Conservation (phyloP, 2,797 vertebrate species). For the Steatocranus sp. region DNA sequence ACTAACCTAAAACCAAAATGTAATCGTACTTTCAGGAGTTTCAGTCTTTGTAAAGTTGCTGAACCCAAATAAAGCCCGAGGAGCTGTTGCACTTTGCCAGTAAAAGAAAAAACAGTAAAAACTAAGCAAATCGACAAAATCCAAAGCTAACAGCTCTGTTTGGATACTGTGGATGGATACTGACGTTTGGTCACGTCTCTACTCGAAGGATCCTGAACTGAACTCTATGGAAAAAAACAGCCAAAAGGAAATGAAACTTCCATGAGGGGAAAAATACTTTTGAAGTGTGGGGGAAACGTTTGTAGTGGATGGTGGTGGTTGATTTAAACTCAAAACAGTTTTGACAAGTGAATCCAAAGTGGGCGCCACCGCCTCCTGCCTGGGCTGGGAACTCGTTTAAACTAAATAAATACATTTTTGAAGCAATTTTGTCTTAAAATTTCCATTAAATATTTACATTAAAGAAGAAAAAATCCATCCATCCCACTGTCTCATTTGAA, state of each 20-base stretch:
- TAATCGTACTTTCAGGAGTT: neutral
- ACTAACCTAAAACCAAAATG: neutral
- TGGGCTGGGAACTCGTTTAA: neutral
- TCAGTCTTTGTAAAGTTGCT: neutral
- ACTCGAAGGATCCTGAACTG: neutral
- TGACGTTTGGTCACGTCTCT: rapidly evolving
- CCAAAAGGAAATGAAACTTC: neutral
- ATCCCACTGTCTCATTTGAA: rapidly evolving
- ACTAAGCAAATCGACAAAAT: neutral
- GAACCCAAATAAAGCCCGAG: neutral
- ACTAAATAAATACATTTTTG: neutral
- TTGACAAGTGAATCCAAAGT: neutral
- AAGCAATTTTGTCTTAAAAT: rapidly evolving
- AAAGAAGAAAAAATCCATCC: neutral
- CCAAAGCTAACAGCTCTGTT: neutral
- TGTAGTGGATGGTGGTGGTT: neutral
- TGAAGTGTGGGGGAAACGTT: rapidly evolving
- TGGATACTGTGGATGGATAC: rapidly evolving
- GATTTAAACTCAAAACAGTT: neutral
- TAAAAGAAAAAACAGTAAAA: neutral
- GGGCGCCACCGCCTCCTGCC: rapidly evolving
- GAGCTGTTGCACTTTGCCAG: neutral
- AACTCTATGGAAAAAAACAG: neutral
- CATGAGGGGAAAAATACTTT: neutral
- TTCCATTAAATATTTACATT: neutral